These are phyloP conservation scores for Ceuthmochares aereus DNA, from an alignment of 2,113 vertebrate genomes.

Conservation along the genomic window DNA sequence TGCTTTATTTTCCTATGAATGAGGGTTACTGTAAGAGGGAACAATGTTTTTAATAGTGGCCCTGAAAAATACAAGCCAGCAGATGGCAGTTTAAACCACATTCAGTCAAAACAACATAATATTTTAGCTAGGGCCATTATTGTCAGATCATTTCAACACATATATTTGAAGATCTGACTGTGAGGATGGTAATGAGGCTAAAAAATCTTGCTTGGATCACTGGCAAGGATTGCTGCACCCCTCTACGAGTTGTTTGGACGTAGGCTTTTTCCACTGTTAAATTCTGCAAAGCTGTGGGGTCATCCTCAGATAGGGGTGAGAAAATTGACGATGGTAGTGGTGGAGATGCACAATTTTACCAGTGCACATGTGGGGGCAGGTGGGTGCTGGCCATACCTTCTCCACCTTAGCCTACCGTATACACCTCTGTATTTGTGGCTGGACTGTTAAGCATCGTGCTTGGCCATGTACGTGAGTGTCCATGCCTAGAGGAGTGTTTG, in stretches of 20 bases:
- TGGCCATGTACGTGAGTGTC: rapidly evolving
- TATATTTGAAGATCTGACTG: conserved; percentile 5
- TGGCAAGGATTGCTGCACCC: not conserved
- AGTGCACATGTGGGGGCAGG: not conserved
- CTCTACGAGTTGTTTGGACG: rapidly evolving
- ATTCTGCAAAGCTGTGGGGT: not conserved
- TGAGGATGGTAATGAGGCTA: not conserved
- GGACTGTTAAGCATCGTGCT: rapidly evolving
- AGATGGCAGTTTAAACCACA: conserved; percentile 74
- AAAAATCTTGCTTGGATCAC: not conserved
- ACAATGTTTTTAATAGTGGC: conserved; percentile 46
- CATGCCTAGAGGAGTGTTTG: rapidly evolving
- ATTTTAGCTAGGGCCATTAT: conserved; percentile 41
- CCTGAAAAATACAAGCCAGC: conserved; percentile 62
- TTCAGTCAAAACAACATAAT: conserved; percentile 57
- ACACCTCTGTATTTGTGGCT: not conserved
- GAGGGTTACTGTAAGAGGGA: conserved; percentile 34
- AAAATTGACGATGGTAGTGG: not conserved
- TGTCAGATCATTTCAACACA: conserved; percentile 11
- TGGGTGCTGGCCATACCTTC: not conserved
- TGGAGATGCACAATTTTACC: not conserved
- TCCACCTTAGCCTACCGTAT: rapidly evolving
- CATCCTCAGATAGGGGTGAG: rapidly evolving
- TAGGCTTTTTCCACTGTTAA: not conserved
- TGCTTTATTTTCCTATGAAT: conserved; percentile 55